A percentile compares a stretch with the other conserved stretches of the same genome.
These are phyloP conservation scores for Siphlonurus alternatus DNA, from an alignment of 2,888 invertebrate genomes.

Conservation along the genomic window DNA sequence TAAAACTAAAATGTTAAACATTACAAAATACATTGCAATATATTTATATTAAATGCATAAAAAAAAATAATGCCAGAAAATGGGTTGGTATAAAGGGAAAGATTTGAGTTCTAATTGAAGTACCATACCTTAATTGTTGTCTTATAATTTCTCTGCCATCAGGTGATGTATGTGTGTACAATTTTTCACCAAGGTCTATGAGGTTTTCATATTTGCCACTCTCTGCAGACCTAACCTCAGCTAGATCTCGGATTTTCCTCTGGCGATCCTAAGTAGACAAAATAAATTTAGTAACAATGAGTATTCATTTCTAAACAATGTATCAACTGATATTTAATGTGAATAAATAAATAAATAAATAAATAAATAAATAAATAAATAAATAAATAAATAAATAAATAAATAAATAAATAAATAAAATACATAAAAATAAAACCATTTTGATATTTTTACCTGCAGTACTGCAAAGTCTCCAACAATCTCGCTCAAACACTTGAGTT, in stretches of 20 bases:
- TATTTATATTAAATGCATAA: background rate
- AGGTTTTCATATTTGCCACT: slow-evolving; percentile 66
- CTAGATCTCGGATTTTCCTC: slow-evolving; percentile 59
- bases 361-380: background rate
- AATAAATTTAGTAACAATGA: too few species aligned
- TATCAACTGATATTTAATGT: too few species aligned
- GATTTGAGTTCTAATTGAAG: too few species aligned
- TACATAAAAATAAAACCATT: too few species aligned
- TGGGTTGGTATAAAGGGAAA: too few species aligned
- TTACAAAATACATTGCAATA: background rate
- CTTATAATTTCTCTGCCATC: slow-evolving; percentile 86
- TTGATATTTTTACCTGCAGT: slow-evolving; percentile 30
- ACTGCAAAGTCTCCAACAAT: slow-evolving; percentile 72
- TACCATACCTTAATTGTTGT: slow-evolving; percentile 52
- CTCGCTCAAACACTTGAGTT: slow-evolving; percentile 60
- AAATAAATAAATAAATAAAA: background rate
- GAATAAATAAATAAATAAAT: slow-evolving; percentile 3
- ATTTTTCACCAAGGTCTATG: slow-evolving; percentile 74
- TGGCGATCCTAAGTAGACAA: slow-evolving; percentile 71
- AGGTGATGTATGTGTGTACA: slow-evolving; percentile 85
- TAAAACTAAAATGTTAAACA: too few species aligned
- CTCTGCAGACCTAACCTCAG: slow-evolving; percentile 63
- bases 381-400: background rate
- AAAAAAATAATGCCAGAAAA: too few species aligned
- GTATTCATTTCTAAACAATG: too few species aligned